These are phyloP conservation scores for Mizuhopecten yessoensis DNA, from an alignment of 1,140 invertebrate genomes.

Conservation along the genomic window DNA sequence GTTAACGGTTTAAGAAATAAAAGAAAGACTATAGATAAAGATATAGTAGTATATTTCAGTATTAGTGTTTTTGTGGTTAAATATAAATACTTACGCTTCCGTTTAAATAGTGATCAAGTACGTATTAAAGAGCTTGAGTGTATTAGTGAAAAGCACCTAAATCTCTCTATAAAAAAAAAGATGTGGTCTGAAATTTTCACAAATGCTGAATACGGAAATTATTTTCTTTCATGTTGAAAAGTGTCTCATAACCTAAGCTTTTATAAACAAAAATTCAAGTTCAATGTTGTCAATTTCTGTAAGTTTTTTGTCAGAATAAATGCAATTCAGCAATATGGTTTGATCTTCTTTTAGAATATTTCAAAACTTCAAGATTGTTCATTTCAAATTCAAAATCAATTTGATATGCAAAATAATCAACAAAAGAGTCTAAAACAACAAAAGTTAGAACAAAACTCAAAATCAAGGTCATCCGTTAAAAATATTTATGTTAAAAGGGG, in stretches of 20 bases:
- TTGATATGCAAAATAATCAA: no score
- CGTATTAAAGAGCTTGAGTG: not conserved
- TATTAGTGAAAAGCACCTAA: not conserved
- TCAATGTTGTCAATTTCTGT: not conserved
- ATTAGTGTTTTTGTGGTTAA: not conserved
- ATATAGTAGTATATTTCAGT: not conserved
- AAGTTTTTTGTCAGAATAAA: no score
- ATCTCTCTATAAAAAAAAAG: not conserved
- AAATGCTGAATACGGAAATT: no score
- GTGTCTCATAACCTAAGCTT: no score
- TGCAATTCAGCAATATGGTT: no score
- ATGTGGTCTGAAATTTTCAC: no score
- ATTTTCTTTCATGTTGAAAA: no score
- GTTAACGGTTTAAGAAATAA: not conserved
- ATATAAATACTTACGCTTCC: not conserved
- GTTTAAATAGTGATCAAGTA: not conserved
- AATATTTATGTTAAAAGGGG: not conserved
- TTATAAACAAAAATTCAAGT: not conserved
- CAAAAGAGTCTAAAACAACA: not conserved
- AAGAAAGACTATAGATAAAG: not conserved
- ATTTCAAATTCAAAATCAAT: no score
- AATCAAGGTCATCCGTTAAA: no score
- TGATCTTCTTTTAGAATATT: no score
- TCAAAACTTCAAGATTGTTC: no score
- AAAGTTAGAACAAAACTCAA: no score